These are phyloP conservation scores for Tethya wilhelma DNA, from an alignment of 37 sponge, comb jelly and placozoan genomes.

Conservation along the genomic window DNA sequence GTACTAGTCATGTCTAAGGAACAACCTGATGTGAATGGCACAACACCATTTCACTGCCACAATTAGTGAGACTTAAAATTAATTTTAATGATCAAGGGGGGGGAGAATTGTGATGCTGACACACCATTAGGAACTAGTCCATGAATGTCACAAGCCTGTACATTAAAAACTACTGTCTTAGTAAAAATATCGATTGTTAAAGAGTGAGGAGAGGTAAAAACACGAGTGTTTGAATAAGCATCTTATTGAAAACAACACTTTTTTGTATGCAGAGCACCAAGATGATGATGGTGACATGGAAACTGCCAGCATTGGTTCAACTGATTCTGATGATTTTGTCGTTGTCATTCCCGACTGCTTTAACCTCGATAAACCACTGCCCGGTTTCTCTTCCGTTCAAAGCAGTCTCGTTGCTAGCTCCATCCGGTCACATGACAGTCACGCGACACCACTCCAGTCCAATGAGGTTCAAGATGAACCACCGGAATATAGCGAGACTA, in stretches of 20 bases:
- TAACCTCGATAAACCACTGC: conserved; percentile 61
- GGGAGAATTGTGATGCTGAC: too few species aligned
- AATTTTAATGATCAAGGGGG: too few species aligned
- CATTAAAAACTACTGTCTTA: too few species aligned
- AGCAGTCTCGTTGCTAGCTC: neutral
- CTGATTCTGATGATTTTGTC: conserved; percentile 48
- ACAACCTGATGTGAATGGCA: too few species aligned
- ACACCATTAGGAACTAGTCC: too few species aligned
- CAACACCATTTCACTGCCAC: too few species aligned
- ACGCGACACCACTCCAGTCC: conserved; percentile 2
- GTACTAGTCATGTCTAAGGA: too few species aligned
- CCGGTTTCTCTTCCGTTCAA: conserved; percentile 12
- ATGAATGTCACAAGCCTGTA: too few species aligned
- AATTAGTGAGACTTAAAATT: too few species aligned
- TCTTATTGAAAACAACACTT: too few species aligned
- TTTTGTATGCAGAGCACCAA: neutral
- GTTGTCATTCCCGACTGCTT: conserved; percentile 78
- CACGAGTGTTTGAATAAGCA: neutral
- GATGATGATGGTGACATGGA: too few species aligned
- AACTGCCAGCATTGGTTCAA: conserved; percentile 22
- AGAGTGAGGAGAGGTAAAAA: neutral
- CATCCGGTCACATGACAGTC: conserved; percentile 20
- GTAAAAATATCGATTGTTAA: neutral
- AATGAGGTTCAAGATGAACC: neutral
- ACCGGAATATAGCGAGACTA: too few species aligned